Base-by-base conservation (phyloP, 2,113 vertebrate species). In the Cardinalis cardinalis region DNA sequence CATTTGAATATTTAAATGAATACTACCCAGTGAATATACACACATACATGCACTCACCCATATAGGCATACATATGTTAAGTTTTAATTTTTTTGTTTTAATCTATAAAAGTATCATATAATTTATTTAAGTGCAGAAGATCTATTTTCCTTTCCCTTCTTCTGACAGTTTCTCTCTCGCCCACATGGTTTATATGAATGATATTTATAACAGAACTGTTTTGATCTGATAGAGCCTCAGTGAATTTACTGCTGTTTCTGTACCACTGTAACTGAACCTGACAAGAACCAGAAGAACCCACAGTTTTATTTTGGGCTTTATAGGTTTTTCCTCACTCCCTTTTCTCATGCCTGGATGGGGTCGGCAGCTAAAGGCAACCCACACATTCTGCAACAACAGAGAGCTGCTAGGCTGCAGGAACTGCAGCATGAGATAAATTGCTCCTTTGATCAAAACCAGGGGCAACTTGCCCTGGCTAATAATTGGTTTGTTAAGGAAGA, bases 221-320 rank as follows among this genome's bases (percentile, higher is more conserved):
- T 94, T 96, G 92, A 94, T 93, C 89, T 92, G 92, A 94, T 93
- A 80, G 85, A 93, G 52, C 78, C 41, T 85, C 82, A 52, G 84
- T 76, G 82, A 94, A 95, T 95, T 95, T 95, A 96, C 84, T 74
- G 91, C 92, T 64, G n/a, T 84, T 90, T 82, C 89, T 95, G 43
- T 51, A 88, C 74, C 84, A 55, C 51, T 85, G 72, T 70, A 87
- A 94, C 56, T 92, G 84, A 94, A 95, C 72, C 92, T 95, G 94
- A 95, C 89, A 92, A 87, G 87, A 95, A 94, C 84, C 90, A 94
- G 95, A 95, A 76, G 92, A 93, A 92, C 76, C 78, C 0, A 0
- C 34, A 83, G 78, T 83, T 90, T 96, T 95, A 95, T 94, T 95
- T 88, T 77, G 91, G 82, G 79, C 83, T 96, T 91, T 80, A 91